Evolutionary conservation across 2,797 vertebrate species (phyloP), one percentile per base, ranked within the genome.

Genomic region (Oryzias sinensis): DNA sequence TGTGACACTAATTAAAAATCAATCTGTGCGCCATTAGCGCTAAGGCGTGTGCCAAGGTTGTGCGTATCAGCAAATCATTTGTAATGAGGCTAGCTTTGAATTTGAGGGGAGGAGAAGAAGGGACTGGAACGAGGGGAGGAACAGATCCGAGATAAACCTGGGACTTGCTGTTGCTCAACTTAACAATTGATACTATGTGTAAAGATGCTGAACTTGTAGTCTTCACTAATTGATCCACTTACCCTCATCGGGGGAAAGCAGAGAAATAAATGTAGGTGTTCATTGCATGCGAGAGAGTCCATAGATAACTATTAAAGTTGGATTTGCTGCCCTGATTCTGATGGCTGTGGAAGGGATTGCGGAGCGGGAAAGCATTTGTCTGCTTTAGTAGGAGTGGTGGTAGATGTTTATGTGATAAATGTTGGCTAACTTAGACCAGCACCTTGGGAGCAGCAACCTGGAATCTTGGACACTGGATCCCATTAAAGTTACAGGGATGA

Each of bases 1-100:
- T 94, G 89, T 93, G 91, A 90, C 93, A 93, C 94, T 97, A 98
- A 98, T 99, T 97, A 97, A 94, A 95, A 98, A 98, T 98, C 96
- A 97, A 97, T 98, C 95, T 90, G 80, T 86, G 89, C 81, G 92
- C 94, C 93, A 98, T 98, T 98, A 98, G 95, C 87, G 83, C 86
- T 87, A 90, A 93, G 92, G 91, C 92, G 93, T 92, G 91, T 90
- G 93, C 93, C 90, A 90, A 91, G 91, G 80, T 90, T 94, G 93
- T 93, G 93, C 94, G 93, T 96, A 96, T 95, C 91, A 91, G 80
- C 92, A 92, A 91, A 93, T 92, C 93, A 71, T 75, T 91, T 91
- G 93, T 95, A 98, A 97, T 95, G 95, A 95, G 93, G 89, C 87
- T 80, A 74, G 77, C 91, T 93, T 88, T 88, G 87, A 85, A 90